Evolutionary conservation across 35 echinoderm and acorn worm genomes (phyloP), one percentile per base, ranked within the genome.

Genomic region (Eucidaris tribuloides): DNA sequence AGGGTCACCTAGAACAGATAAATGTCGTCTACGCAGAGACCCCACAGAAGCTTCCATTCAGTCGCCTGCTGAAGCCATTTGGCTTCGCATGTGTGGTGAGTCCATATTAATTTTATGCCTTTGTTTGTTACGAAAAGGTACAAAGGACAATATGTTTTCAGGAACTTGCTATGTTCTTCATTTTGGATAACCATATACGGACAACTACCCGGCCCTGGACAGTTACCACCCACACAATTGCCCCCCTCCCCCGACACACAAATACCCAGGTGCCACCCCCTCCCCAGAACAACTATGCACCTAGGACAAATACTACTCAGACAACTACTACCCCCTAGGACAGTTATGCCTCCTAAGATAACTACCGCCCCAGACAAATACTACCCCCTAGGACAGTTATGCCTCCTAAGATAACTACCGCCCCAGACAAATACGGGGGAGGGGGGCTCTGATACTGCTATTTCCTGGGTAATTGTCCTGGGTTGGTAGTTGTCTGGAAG

Each of bases 31-130:
- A 90, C 62, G 61, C 81, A 48, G 81, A 82, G 66, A 63, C 82
- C 62, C 82, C 74, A 30, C 56, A 66, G 35, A 80, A 37, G 46
- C 42, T 92, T 5, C 82, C 82, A n/a, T 76, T 93, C 29, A 86
- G 83, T 24, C 83, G 62, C 60, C 81, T 93, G 19, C 18, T 93
- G 7, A 90, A 78, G 64, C 96, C 96, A n/a, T 99, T 99, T 83
- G 87, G 45, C 0, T 99, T 99, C 93, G 96, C 96, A 17, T 86
- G 90, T 80, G 28, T 89, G 83, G 96, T 99, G 91, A 87, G 96
- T 62, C 27, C 40, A 64, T 64, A 64, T 13, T 24, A 23, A 23
- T 3, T 38, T 13, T 29, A 20, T 14, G 17, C 38, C 30, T 46
- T 7, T 20, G 30, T 54, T 46, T 72, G 32, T 27, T 30, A 5